A percentile compares a stretch with the other conserved stretches of the same genome.
Conservation (phyloP, 2,113 vertebrate species). For the Panurus biarmicus region DNA sequence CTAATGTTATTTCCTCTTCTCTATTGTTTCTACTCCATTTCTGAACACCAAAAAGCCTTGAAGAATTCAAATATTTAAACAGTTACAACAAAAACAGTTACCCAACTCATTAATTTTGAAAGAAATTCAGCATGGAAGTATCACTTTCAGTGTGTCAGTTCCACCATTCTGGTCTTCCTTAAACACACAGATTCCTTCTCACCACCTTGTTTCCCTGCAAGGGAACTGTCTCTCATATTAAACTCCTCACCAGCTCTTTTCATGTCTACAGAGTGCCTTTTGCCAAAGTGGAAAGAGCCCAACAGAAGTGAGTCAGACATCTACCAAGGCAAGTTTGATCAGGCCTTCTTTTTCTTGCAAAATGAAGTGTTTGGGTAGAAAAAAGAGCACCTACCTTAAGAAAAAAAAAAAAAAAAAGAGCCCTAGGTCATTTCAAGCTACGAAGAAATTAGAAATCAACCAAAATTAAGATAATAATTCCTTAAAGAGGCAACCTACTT, state of each 20-base stretch:
- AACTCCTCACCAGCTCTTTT: neutral
- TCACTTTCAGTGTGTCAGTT: neutral
- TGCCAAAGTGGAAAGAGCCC: neutral
- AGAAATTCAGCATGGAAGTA: neutral
- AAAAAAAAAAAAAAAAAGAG: neutral
- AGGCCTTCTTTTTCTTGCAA: neutral
- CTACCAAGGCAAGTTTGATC: neutral
- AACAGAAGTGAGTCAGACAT: neutral
- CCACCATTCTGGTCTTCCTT: neutral
- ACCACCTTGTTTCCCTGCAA: neutral
- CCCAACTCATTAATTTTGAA: neutral
- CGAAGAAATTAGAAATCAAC: neutral
- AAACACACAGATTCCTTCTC: neutral
- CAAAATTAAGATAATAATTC: neutral
- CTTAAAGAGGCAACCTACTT: neutral
- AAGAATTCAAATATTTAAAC: conserved; percentile 13
- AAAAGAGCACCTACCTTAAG: neutral
- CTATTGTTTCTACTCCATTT: neutral
- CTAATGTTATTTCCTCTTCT: neutral
- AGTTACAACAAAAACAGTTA: neutral
- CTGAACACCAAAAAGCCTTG: neutral
- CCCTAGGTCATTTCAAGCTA: neutral
- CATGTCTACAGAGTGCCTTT: neutral
- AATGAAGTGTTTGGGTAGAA: neutral
- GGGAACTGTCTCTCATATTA: neutral